phyloP scores from a whole-genome alignment of 2,888 invertebrate species.

The Choreutis nemorana region DNA sequence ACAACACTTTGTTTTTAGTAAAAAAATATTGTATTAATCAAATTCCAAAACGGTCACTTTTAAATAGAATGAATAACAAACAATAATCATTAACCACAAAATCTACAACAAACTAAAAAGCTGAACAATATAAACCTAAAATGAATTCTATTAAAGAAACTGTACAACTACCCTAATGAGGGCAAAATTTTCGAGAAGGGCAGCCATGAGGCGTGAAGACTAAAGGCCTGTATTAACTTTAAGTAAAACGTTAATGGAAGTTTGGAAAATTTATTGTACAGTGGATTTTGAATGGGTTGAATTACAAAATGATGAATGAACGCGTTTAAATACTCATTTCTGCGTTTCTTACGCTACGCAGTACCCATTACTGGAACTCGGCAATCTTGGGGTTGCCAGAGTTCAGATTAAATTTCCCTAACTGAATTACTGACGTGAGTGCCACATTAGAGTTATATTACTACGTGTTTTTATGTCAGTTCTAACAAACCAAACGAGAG shows the following conservation, averaged over 20 bases:
- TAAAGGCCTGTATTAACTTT: no score
- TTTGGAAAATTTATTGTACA: neutral
- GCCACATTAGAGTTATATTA: conserved; percentile 14
- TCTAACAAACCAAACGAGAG: no score
- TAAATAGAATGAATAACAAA: no score
- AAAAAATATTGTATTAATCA: no score
- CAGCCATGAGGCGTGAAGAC: conserved; percentile 4
- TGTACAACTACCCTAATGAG: conserved; percentile 1
- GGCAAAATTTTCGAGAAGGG: conserved; percentile 5
- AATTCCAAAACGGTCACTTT: no score
- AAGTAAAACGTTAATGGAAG: no score
- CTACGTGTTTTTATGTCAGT: no score
- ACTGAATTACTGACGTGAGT: conserved; percentile 36
- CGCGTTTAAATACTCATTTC: conserved; percentile 22
- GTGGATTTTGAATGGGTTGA: conserved; percentile 9
- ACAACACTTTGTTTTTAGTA: no score
- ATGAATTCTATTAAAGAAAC: no score
- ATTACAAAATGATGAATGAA: conserved; percentile 19
- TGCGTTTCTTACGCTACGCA: conserved; percentile 9
- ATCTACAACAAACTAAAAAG: no score
- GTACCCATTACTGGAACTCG: conserved; percentile 18
- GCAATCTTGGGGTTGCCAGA: conserved; percentile 26
- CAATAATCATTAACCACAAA: no score
- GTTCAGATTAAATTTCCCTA: conserved; percentile 42
- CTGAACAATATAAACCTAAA: no score